Evolutionary conservation across 2,888 invertebrate species (phyloP).

Genomic region (Acronicta alni): DNA sequence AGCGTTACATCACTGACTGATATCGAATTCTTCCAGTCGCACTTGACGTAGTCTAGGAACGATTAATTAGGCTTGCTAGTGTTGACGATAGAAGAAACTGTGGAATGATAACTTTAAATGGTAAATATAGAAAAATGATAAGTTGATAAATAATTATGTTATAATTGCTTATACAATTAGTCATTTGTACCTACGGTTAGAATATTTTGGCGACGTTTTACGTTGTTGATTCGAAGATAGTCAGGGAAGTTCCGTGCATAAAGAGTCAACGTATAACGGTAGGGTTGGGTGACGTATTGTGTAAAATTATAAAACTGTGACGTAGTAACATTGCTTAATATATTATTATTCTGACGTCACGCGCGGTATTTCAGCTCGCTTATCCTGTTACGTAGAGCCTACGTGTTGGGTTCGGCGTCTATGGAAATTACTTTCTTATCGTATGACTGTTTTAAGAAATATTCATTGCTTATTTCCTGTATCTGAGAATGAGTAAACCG

Average conservation of each 20-base stretch:
- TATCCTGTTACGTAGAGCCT: conserved; percentile 27
- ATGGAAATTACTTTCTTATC: conserved; percentile 21
- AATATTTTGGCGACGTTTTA: conserved; percentile 19
- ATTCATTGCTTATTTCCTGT: too few species aligned
- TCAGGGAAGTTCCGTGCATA: conserved; percentile 23
- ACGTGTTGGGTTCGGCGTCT: conserved; percentile 26
- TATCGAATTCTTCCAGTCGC: conserved; percentile 57
- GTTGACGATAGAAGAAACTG: conserved; percentile 43
- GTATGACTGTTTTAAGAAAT: background rate
- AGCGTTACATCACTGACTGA: conserved; percentile 79
- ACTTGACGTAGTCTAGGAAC: conserved; percentile 35
- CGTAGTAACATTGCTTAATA: conserved; percentile 12
- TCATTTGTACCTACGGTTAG: conserved; percentile 36
- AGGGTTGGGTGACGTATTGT: conserved; percentile 36
- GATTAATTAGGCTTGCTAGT: conserved; percentile 50
- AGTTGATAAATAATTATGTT: conserved; percentile 42
- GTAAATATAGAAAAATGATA: conserved; percentile 54
- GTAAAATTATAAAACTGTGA: conserved; percentile 14
- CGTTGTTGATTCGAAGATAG: conserved; percentile 23
- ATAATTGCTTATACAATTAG: conserved; percentile 41
- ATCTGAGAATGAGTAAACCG: too few species aligned
- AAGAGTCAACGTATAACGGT: conserved; percentile 11
- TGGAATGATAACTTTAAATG: conserved; percentile 44
- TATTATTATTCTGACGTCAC: conserved; percentile 17
- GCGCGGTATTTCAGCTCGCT: conserved; percentile 7